Percentiles rank a stretch among this genome's conserved stretches.
Evolutionary conservation across 2,797 vertebrate species (phyloP).

Genomic region (Erpetoichthys calabaricus): DNA sequence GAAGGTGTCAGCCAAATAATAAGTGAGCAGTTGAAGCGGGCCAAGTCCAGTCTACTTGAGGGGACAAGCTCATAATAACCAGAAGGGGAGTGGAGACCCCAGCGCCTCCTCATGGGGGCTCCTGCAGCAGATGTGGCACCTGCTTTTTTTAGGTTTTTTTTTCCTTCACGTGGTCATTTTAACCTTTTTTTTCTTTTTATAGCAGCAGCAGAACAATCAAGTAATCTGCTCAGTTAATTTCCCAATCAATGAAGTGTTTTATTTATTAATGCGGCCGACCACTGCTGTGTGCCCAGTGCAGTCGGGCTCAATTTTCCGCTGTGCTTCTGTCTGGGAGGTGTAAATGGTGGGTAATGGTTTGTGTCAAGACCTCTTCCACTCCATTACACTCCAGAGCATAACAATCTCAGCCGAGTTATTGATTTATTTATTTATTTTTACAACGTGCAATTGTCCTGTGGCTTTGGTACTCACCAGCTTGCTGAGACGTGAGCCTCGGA

Average conservation of each 20-base stretch:
- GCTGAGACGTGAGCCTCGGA: constrained; percentile 8
- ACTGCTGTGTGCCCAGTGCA: constrained; percentile 11
- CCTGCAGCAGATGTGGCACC: too few relatives aligned
- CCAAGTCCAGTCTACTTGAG: too few relatives aligned
- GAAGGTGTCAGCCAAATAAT: too few relatives aligned
- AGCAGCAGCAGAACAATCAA: not conserved
- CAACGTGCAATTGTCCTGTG: constrained; percentile 50
- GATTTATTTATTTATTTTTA: constrained; percentile 43
- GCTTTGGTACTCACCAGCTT: constrained; percentile 48
- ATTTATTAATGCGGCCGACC: constrained; percentile 13
- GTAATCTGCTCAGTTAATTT: not conserved
- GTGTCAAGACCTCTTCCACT: constrained; percentile 74
- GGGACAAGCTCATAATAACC: too few relatives aligned
- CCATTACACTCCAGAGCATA: constrained; percentile 72
- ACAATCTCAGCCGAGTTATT: constrained; percentile 62
- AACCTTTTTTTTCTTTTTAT: too few relatives aligned
- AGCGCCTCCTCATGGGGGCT: too few relatives aligned
- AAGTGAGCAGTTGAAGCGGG: too few relatives aligned
- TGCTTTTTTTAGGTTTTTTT: too few relatives aligned
- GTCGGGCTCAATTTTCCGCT: constrained; percentile 59
- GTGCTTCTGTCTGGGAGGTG: constrained; percentile 63
- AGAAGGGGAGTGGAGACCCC: too few relatives aligned
- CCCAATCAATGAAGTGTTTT: too few relatives aligned
- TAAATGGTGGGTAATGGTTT: constrained; percentile 85
- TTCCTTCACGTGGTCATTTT: too few relatives aligned